phyloP scores from a whole-genome alignment of 2,797 vertebrate species.

The Garrulus glandarius region DNA sequence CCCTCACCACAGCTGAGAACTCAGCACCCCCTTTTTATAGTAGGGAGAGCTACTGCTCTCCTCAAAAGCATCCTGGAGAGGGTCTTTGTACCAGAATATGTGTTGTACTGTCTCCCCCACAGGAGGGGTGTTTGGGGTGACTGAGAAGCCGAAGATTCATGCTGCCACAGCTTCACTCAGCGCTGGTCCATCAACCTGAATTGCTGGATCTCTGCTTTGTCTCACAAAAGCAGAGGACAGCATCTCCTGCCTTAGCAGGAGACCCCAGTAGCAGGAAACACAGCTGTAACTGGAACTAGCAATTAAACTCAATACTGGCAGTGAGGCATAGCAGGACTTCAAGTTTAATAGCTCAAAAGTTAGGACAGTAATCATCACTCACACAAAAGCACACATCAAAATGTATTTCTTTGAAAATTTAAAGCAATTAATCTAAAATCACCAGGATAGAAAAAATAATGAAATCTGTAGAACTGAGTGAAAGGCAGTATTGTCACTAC shows the following conservation, averaged over 20 bases:
- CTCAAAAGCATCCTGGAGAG: not conserved
- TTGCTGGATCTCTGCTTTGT: not conserved
- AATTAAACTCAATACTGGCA: not conserved
- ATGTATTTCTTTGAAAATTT: not conserved
- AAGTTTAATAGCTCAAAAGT: not conserved
- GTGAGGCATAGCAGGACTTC: not conserved
- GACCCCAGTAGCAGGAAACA: not conserved
- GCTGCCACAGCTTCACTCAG: not conserved
- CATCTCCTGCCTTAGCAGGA: not conserved
- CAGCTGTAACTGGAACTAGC: not conserved
- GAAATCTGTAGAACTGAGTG: not conserved
- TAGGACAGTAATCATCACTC: not conserved
- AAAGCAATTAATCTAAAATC: not conserved
- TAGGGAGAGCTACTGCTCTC: not conserved
- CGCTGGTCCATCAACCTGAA: not conserved
- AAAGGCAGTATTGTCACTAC: not conserved
- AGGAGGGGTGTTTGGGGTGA: not conserved
- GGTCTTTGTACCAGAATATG: not conserved
- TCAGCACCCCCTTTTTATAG: not conserved
- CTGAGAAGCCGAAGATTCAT: not conserved
- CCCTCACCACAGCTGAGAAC: not conserved
- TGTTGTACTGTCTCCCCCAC: not conserved
- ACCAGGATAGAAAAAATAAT: not conserved
- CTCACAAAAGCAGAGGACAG: not conserved
- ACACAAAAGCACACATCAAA: not conserved